Base-by-base conservation (phyloP, 1,140 invertebrate genomes). In the Heliconius himera region DNA sequence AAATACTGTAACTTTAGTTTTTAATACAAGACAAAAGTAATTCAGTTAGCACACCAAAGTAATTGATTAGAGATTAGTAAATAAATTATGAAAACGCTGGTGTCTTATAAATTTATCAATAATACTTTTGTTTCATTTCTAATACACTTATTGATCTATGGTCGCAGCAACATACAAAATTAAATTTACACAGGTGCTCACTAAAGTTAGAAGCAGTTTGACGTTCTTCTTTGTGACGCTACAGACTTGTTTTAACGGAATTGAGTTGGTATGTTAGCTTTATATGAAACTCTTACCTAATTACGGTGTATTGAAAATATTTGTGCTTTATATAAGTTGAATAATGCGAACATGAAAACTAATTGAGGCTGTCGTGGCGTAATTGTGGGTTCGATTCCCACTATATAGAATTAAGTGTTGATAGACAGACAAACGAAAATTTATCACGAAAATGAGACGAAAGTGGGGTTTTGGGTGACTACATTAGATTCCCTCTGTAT, bases 121-220 rank as follows among this genome's bases (percentile, higher is more conserved):
- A 29, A 2, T 29, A 49, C 16, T n/a, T 56, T 5, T 20, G 54
- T 56, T 26, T 60, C 9, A 60, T 60, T 60, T 60, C 56, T 60
- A 26, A 20, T 29, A 60, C 8, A 60, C 29, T 60, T 18, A 22
- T 41, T 8, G 8, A 36, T 66, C 74, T 49, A 66, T 38, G 33
- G 29, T 29, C 8, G n/a, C 8, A n/a, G n/a, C n/a, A n/a, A 20
- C 73, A 73, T 72, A 75, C 73, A 46, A 75, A 74, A 76, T 76
- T 51, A 70, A 76, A 79, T 79, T 79, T 79, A 76, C 78, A 33
- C 78, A 76, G 78, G 73, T 79, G 74, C 78, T 41, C 20, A 71
- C 60, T 33, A 60, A 79, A 79, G 78, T 79, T 79, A 38, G 56
- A 6, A 73, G 78, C 74, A 79, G 74, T 76, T 79, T 79, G 56